phyloP scores from a whole-genome alignment of 2,797 vertebrate genomes.

The Sciurus carolinensis region DNA sequence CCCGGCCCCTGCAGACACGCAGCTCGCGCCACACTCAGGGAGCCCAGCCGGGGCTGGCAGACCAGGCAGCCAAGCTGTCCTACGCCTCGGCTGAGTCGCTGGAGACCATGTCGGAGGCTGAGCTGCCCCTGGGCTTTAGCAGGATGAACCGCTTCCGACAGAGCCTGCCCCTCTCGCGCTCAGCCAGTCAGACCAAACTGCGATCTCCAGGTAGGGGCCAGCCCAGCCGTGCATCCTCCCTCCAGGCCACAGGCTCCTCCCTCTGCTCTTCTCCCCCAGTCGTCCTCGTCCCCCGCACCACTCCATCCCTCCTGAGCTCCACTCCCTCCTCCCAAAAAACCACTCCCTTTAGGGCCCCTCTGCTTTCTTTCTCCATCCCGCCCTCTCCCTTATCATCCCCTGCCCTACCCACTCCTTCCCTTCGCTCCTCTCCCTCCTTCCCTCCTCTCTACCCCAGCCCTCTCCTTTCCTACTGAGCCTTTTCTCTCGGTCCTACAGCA shows the following conservation, averaged over 20 bases:
- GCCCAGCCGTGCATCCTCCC: neutral
- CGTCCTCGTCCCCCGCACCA: neutral
- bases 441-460: too few relatives aligned
- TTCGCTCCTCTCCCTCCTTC: too few relatives aligned
- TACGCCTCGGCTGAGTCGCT: constrained; percentile 98
- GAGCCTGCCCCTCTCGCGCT: constrained; percentile 97
- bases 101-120: constrained; percentile 99
- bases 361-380: neutral
- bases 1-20: constrained; percentile 92
- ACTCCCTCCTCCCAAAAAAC: neutral
- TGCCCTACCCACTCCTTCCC: neutral
- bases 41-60: constrained; percentile 97
- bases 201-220: constrained; percentile 95
- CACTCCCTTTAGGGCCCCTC: neutral
- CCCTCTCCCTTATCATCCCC: neutral
- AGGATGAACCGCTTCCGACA: constrained; percentile 99
- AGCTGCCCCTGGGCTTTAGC: constrained; percentile 97
- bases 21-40: constrained; percentile 98
- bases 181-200: constrained; percentile 98
- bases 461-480: neutral
- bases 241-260: constrained; percentile 50
- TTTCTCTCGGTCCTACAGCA: too few relatives aligned
- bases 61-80: constrained; percentile 98
- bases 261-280: neutral
- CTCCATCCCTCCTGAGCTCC: neutral